Conservation (phyloP, 1,140 invertebrate genomes). For the Micrasema minimum region DNA sequence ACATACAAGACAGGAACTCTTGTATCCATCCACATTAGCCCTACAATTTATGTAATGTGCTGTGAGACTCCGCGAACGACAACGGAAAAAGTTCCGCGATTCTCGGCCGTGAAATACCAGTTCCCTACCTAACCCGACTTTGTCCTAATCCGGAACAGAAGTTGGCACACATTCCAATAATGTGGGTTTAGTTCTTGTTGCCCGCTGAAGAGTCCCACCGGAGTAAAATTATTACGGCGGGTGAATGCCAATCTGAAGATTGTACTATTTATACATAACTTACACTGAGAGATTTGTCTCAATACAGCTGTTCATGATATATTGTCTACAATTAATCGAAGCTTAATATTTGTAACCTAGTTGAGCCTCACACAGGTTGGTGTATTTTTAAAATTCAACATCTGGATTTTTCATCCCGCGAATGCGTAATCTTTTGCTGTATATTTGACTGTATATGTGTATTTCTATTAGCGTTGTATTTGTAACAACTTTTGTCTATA, state of each 20-base stretch:
- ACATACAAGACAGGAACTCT: not conserved
- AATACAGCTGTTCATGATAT: not conserved
- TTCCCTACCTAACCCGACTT: constrained; percentile 3
- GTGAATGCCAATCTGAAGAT: not conserved
- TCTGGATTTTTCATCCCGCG: constrained; percentile 22
- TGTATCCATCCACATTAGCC: too few relatives aligned
- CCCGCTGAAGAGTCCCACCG: not conserved
- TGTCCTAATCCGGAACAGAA: constrained; percentile 9
- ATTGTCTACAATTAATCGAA: not conserved
- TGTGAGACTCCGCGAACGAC: not conserved
- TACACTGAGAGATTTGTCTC: not conserved
- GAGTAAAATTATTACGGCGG: not conserved
- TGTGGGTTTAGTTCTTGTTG: not conserved
- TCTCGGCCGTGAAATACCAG: not conserved
- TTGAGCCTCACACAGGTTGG: constrained; percentile 30
- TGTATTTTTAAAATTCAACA: constrained; percentile 16
- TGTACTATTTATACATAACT: not conserved
- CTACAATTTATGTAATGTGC: not conserved
- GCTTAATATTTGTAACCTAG: constrained; percentile 23
- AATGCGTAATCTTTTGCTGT: not conserved
- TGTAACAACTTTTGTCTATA: not conserved
- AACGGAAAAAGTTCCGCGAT: not conserved
- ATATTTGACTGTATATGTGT: too few relatives aligned
- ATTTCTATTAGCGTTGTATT: not conserved
- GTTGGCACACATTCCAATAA: not conserved